Conservation (phyloP, 1,140 invertebrate genomes). For the Neodiprion pinetum region DNA sequence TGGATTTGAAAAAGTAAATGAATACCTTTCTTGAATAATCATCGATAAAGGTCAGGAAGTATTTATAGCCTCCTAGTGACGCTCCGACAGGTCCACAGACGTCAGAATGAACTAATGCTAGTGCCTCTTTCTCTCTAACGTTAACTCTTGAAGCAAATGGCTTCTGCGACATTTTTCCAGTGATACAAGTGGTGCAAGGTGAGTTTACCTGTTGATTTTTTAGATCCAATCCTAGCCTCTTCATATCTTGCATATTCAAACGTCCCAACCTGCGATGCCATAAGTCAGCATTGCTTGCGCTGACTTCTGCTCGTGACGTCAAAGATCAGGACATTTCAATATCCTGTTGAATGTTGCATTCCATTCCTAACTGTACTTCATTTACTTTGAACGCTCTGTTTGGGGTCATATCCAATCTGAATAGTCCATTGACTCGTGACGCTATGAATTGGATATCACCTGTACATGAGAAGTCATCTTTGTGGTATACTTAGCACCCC, state of each 20-base stretch:
- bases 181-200: slow-evolving; percentile 36
- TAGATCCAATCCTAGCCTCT: not conserved
- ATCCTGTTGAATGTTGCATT: too few relatives aligned
- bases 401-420: too few relatives aligned
- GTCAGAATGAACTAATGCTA: slow-evolving; percentile 34
- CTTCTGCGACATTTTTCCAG: slow-evolving; percentile 39
- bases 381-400: too few relatives aligned
- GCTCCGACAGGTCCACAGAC: slow-evolving; percentile 40
- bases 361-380: too few relatives aligned
- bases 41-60: slow-evolving; percentile 41
- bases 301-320: too few relatives aligned
- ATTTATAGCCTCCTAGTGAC: slow-evolving; percentile 30
- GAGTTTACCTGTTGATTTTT: slow-evolving; percentile 28
- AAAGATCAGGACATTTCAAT: too few relatives aligned
- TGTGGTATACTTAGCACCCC: too few relatives aligned
- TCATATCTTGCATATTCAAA: slow-evolving; percentile 14
- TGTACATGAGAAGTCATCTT: too few relatives aligned
- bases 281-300: not conserved
- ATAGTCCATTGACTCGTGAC: too few relatives aligned
- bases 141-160: slow-evolving; percentile 32
- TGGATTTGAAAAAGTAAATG: slow-evolving; percentile 39
- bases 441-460: too few relatives aligned
- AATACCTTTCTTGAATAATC: slow-evolving; percentile 32
- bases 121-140: not conserved
- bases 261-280: slow-evolving; percentile 23